Base-by-base conservation (phyloP, 2,797 vertebrate genomes). In the Antrozous pallidus region DNA sequence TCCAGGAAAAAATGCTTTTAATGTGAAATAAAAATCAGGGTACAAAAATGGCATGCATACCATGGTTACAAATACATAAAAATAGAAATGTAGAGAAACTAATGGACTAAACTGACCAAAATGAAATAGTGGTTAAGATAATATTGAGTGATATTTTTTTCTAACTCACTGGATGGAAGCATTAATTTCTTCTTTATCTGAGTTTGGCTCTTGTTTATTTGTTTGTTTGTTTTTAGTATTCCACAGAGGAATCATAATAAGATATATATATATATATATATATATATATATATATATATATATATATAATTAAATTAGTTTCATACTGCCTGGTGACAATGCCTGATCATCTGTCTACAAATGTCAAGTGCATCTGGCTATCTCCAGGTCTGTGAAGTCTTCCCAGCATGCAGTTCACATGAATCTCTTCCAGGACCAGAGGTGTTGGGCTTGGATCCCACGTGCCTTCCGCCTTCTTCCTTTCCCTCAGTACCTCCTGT, bases 91-190 rank as follows among this genome's bases (percentile, higher is more conserved):
- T 31, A 71, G 56, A 74, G 67, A 65, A n/a, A 49, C 74, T 2
- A 94, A 61, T 71, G 0, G 14, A 80, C 58, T 82, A 94, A 77
- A 79, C 4, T 73, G 63, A 94, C 24, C 18, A 90, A 84, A 95
- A 73, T 69, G 40, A 75, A 94, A 78, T 18, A 73, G 4, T 69
- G 24, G 6, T 96, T 61, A 82, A 75, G n/a, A 33, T 75, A 86
- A 45, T 2, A 40, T n/a, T 63, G 75, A 8, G 33, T 45, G 16
- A 18, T 18, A 17, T 33, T 38, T 51, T 73, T 51, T 28, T 63
- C 22, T 18, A n/a, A 71, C 11, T 63, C 56, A 26, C 12, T 65
- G 12, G 91, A 61, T 36, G 9, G 42, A 95, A 65, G 18, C 54
- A 58, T 69, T 84, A 63, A 12, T 40, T 90, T 78, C 17, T 78